phyloP scores from a whole-genome alignment of 2,113 vertebrate genomes.

The Cervus canadensis region DNA sequence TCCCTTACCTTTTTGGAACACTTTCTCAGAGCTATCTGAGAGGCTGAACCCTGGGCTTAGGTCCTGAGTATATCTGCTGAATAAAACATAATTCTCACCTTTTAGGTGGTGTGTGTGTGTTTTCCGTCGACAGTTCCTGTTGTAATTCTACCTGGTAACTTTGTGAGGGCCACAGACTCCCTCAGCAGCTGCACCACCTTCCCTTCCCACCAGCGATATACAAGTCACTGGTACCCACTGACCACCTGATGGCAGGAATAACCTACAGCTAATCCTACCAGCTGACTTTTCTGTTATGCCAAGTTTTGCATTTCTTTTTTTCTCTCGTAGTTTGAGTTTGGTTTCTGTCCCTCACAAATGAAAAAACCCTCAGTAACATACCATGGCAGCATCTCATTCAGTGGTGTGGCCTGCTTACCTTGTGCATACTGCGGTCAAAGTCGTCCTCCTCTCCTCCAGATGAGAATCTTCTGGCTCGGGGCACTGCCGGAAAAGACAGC shows the following conservation, averaged over 20 bases:
- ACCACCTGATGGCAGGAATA: neutral
- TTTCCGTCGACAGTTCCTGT: neutral
- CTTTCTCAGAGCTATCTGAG: neutral
- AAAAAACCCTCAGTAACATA: neutral
- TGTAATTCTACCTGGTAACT: neutral
- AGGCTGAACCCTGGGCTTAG: neutral
- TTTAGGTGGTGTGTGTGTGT: neutral
- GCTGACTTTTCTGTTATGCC: neutral
- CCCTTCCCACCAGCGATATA: neutral
- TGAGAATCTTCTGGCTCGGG: constrained; percentile 86
- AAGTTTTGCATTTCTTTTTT: neutral
- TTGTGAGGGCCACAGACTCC: neutral
- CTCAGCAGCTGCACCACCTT: neutral
- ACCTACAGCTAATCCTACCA: neutral
- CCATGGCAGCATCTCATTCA: neutral
- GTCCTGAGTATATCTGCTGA: neutral
- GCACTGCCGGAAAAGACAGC: constrained; percentile 74
- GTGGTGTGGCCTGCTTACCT: constrained; percentile 72
- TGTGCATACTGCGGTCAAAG: constrained; percentile 87
- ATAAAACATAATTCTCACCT: neutral
- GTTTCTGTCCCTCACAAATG: neutral
- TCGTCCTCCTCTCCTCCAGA: constrained; percentile 88
- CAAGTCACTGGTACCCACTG: neutral
- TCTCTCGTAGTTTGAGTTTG: neutral
- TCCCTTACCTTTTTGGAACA: neutral